These are phyloP conservation scores for Dermatemys mawii DNA, from an alignment of 2,113 vertebrate species.

Conservation along the genomic window DNA sequence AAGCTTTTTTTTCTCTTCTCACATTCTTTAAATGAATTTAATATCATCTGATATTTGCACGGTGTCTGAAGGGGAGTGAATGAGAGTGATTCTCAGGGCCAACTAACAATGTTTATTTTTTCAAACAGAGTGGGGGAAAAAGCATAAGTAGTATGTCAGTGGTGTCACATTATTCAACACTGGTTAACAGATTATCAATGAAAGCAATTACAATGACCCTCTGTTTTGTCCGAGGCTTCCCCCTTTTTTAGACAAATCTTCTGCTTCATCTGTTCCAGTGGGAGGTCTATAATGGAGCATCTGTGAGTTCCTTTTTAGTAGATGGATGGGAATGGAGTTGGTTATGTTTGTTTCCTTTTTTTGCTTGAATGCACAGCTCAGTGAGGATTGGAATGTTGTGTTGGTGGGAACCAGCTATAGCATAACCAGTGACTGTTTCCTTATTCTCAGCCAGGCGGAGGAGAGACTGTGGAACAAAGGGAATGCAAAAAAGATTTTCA, in stretches of 20 bases:
- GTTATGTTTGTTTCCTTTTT: constrained; percentile 53
- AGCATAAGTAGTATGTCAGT: constrained; percentile 17
- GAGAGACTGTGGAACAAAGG: constrained; percentile 5
- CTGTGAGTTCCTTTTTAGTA: constrained; percentile 42
- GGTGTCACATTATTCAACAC: constrained; percentile 13
- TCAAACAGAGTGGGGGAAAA: neutral
- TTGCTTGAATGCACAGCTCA: constrained; percentile 58
- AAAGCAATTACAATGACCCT: constrained; percentile 52
- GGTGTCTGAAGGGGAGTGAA: neutral
- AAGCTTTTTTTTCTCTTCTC: neutral
- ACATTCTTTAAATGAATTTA: neutral
- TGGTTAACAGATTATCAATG: constrained; percentile 33
- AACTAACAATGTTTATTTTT: constrained; percentile 20
- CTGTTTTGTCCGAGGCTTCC: constrained; percentile 46
- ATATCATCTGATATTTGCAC: neutral
- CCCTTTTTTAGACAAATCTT: constrained; percentile 47
- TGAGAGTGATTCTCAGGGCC: constrained; percentile 18
- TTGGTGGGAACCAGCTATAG: constrained; percentile 62
- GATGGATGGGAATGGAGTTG: constrained; percentile 61
- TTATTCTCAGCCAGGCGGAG: constrained; percentile 33
- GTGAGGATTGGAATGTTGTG: constrained; percentile 18
- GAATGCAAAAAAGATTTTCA: constrained; percentile 56
- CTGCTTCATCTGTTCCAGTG: constrained; percentile 52
- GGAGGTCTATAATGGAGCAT: constrained; percentile 68
- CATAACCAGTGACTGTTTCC: constrained; percentile 56